Evolutionary conservation across 2,888 invertebrate genomes (phyloP), one percentile per base, ranked within the genome.

Genomic region (Perithous albicinctus): DNA sequence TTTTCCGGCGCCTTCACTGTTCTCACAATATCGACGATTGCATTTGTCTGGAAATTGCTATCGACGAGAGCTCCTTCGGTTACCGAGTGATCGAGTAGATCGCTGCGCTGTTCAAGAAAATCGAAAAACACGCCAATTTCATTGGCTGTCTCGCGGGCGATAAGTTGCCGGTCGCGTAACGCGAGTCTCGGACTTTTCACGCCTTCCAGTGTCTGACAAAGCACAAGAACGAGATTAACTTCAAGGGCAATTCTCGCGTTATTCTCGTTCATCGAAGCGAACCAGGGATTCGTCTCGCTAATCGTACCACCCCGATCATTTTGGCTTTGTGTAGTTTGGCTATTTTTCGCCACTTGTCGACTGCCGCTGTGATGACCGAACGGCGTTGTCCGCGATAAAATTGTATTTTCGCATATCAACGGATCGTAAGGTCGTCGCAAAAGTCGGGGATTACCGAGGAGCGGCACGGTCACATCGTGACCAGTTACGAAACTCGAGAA

Each of bases 71-170:
- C 82, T 23, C 75, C 86, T 46, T 86, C 84, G 29, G 84, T 78
- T 18, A 76, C 64, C 87, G 90, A 90, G n/a, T 88, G 87, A 20
- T 87, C 89, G 0, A 89, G 86, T 3, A 85, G 87, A 2, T 84
- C 72, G 2, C 86, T 88, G 3, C 87, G 84, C 38, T 92, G 90
- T 26, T 92, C 92, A 0, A 93, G 86, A 69, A 92, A 92, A 63
- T 93, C 93, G 26, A 92, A 93, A 74, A 92, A 92, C 0, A 92
- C 88, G 0, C 91, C 90, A 3, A 93, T 86, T 74, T 93, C 93
- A 3, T 91, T 92, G 1, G 92, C 91, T 0, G 92, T 92, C 80
- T 92, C 92, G 0, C 93, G 88, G 2, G 90, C 91, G 51, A 93
- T 93, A 0, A 93, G 78, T 46, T 93, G 92, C 18, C 92, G 87